phyloP scores from a whole-genome alignment of 2,797 vertebrate genomes.

The Strix occidentalis region DNA sequence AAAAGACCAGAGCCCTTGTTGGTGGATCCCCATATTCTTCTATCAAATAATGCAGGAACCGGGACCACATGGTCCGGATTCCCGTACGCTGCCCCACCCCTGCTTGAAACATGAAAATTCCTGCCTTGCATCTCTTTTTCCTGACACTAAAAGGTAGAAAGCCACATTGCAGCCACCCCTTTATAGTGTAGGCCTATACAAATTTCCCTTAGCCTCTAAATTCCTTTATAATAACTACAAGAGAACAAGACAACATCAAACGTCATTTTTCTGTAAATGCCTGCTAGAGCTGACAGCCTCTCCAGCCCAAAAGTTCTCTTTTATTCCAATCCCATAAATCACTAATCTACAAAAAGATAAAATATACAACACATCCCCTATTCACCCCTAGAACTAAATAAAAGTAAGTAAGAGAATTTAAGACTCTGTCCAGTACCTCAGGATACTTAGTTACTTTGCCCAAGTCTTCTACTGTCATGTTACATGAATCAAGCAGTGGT shows the following conservation, averaged over 20 bases:
- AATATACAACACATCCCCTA: neutral
- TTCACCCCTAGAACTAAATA: neutral
- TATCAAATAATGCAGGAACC: neutral
- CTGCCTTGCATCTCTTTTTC: fast-evolving
- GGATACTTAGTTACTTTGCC: constrained; percentile 84
- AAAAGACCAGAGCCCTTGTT: neutral
- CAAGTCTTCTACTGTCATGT: constrained; percentile 88
- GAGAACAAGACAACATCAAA: neutral
- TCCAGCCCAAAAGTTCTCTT: neutral
- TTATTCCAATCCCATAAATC: neutral
- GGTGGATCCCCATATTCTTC: neutral
- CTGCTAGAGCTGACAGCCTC: neutral
- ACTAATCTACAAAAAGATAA: neutral
- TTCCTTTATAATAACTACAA: neutral
- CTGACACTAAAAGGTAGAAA: neutral
- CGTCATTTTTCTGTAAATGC: neutral
- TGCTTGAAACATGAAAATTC: neutral
- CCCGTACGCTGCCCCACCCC: neutral
- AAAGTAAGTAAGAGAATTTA: neutral
- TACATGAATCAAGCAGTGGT: constrained; percentile 85
- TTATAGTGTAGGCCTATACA: neutral
- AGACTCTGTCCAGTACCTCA: constrained; percentile 9
- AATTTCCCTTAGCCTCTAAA: neutral
- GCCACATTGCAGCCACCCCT: neutral
- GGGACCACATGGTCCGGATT: neutral